Evolutionary conservation across 1,140 invertebrate genomes (phyloP), one percentile per base, ranked within the genome.

Genomic region (Sycobia sp.): DNA sequence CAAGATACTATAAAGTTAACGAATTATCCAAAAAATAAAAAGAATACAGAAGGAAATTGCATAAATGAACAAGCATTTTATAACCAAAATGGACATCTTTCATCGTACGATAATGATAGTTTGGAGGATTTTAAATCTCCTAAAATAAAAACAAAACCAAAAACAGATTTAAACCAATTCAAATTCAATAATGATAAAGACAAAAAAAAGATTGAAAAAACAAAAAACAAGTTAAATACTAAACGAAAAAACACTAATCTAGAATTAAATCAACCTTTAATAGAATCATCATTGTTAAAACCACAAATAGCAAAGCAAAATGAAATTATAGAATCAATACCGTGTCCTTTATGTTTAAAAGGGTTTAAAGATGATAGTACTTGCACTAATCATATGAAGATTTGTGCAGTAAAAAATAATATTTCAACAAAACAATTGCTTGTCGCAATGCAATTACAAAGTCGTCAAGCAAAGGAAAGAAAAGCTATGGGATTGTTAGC

Each of bases 301-400:
- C 39, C 64, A 32, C 39, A 70, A 62, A 47, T 62, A 13, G 25
- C 25, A 13, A 10, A 58, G 38, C 47, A 44, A 59, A 47, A 38
- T 59, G 39, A 44, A 44, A 38, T 32, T 0, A 69, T 74, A 58
- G 68, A 59, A 18, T 71, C 69, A 43, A 66, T 74, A 39, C 64
- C 76, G 10, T 84, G 82, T 66, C 81, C 82, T 0, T 66, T 83
- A 27, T 84, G 82, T 66, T 78, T 81, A 51, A 82, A 80, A 71
- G 66, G 54, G 16, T 73, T 75, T 16, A 75, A 76, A 59, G 75
- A 80, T 68, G 65, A 71, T 20, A 39, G 41, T 5, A 57, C 56
- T 25, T 74, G 74, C 23, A 65, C 58, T 5, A 39, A 70, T n/a
- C 84, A 85, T 65, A 74, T 80, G 56, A 85, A 85, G 69, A 73